phyloP scores from a whole-genome alignment of 2,888 invertebrate species.

The Formica aserva region DNA sequence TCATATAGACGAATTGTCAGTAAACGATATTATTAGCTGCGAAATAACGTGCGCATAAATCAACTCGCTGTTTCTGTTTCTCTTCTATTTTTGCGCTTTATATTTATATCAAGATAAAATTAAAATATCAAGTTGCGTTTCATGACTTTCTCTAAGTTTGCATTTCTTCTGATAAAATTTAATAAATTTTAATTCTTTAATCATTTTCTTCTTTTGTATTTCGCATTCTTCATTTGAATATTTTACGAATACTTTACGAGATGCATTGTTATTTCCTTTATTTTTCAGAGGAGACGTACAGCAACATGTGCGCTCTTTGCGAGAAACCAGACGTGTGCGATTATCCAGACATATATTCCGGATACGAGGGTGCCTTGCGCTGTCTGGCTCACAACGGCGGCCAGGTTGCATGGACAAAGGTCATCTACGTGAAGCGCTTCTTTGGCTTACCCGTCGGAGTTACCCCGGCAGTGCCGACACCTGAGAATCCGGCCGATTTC shows the following conservation, averaged over 20 bases:
- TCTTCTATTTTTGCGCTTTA: not conserved
- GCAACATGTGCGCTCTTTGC: slow-evolving; percentile 92
- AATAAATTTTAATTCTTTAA: too few species aligned
- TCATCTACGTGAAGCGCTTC: slow-evolving; percentile 92
- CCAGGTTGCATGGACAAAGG: slow-evolving; percentile 95
- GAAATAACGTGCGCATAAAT: not conserved
- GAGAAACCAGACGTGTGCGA: slow-evolving; percentile 92
- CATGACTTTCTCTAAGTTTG: not conserved
- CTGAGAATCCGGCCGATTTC: slow-evolving; percentile 89
- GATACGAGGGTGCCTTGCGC: slow-evolving; percentile 94
- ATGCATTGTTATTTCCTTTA: not conserved
- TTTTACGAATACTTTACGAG: not conserved
- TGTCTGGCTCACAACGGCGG: slow-evolving; percentile 94
- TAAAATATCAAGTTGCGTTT: not conserved
- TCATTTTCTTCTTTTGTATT: not conserved
- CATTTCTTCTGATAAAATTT: not conserved
- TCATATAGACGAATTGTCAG: not conserved
- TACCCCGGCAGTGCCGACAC: slow-evolving; percentile 87
- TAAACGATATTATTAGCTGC: slow-evolving; percentile 16
- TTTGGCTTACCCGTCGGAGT: slow-evolving; percentile 91
- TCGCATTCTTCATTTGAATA: too few species aligned
- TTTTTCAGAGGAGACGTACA: slow-evolving; percentile 90
- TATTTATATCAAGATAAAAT: not conserved
- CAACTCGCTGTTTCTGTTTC: not conserved
- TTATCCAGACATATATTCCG: slow-evolving; percentile 94